Evolutionary conservation across 2,888 invertebrate genomes (phyloP).

Genomic region (Perdita meconis): DNA sequence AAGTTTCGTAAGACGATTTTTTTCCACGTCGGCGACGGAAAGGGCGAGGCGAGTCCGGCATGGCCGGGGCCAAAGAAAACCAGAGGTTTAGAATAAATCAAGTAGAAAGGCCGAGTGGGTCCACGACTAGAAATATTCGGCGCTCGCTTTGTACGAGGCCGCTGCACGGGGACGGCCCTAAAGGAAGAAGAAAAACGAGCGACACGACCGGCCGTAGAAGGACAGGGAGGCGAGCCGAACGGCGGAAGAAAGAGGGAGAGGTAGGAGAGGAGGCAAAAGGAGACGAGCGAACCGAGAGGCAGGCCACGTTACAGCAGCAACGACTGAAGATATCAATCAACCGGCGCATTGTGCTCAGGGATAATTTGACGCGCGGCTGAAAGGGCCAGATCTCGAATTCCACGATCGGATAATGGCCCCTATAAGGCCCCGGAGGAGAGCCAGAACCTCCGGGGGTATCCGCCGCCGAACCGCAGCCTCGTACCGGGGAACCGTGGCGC

Average conservation of each 20-base stretch:
- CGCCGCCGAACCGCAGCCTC: constrained; percentile 66
- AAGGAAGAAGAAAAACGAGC: constrained; percentile 57
- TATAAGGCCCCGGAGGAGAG: constrained; percentile 64
- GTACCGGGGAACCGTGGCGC: constrained; percentile 39
- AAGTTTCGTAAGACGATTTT: constrained; percentile 31
- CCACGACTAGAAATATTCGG: constrained; percentile 75
- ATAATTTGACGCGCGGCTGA: constrained; percentile 83
- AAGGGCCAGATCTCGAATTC: constrained; percentile 82
- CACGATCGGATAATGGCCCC: constrained; percentile 80
- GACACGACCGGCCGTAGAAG: constrained; percentile 36
- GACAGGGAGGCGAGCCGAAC: constrained; percentile 40
- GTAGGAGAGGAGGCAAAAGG: constrained; percentile 37
- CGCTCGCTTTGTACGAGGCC: constrained; percentile 74
- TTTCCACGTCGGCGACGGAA: background rate
- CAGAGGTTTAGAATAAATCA: constrained; percentile 77
- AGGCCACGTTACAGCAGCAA: constrained; percentile 73
- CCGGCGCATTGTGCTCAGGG: constrained; percentile 81
- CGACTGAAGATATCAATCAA: constrained; percentile 83
- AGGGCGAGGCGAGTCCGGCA: constrained; percentile 20
- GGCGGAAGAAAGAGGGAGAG: constrained; percentile 23
- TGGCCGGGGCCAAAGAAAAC: constrained; percentile 40
- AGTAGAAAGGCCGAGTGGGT: constrained; percentile 78
- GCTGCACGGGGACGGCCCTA: constrained; percentile 66
- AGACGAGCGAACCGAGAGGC: constrained; percentile 44
- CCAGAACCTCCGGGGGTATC: constrained; percentile 53